Evolutionary conservation across 2,797 vertebrate species (phyloP), one percentile per base, ranked within the genome.

Genomic region (Pteropus rufus): DNA sequence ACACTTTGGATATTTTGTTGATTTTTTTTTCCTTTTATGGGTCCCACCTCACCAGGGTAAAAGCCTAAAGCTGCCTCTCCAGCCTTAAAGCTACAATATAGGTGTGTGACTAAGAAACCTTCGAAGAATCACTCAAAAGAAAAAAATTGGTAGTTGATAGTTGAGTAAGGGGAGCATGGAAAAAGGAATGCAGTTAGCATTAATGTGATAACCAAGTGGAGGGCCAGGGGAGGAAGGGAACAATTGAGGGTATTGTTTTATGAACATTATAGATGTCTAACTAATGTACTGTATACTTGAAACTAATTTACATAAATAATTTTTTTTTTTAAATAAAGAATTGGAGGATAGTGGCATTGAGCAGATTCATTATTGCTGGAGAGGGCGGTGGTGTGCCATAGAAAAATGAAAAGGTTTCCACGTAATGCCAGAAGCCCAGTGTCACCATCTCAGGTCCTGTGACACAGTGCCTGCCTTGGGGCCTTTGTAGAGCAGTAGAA

Each of bases 361-460:
- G 44, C 11, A 95, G 29, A 46, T 21, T n/a, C 0, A 29, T 7
- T 44, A 10, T 29, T n/a, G 44, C 60, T 64, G 39, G 10, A 62
- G 58, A 90, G 14, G 2, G 0, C 7, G 18, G 29, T 23, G 29
- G 12, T 67, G 44, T 54, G 58, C 3, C 76, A 21, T 12, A 12
- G 34, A 75, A 73, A 69, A 95, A 36, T 3, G 7, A 16, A n/a
- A 29, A 39, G 4, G 14, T 46, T 54, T 21, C 14, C 4, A 0
- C 5, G 3, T 7, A 44, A 29, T 11, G 5, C 7, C 36, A 26
- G 49, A 65, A 39, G 18, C 64, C 58, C 18, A 21, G 16, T 0
- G 1, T 62, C 10, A 29, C 15, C 16, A 10, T 0, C 2, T 7
- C 7, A 72, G 9, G 2, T 0, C 21, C 52, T 5, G 0, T 3